Conservation (phyloP, 35 echinoderm and acorn worm genomes). For the Apostichopus japonicus region DNA sequence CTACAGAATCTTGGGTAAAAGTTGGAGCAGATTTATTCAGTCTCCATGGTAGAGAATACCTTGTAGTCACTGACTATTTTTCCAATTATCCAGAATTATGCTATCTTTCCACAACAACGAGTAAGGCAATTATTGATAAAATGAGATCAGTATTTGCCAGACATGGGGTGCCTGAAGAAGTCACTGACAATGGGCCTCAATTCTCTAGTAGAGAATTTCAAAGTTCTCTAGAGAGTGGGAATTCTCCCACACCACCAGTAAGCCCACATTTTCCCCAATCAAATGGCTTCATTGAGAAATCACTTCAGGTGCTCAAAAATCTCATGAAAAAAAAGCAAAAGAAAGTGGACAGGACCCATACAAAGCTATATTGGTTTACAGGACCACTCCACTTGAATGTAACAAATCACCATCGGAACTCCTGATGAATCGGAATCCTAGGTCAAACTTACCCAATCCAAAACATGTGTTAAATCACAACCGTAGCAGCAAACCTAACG, state of each 20-base stretch:
- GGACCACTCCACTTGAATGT: slow-evolving; percentile 45
- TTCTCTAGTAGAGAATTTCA: slow-evolving; percentile 54
- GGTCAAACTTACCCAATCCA: slow-evolving; percentile 49
- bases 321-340: slow-evolving; percentile 20
- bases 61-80: slow-evolving; percentile 61
- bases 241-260: slow-evolving; percentile 57
- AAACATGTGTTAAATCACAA: background rate
- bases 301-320: slow-evolving; percentile 43
- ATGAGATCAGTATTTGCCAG: slow-evolving; percentile 54
- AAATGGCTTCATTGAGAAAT: slow-evolving; percentile 46
- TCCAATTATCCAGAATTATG: slow-evolving; percentile 65
- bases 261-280: slow-evolving; percentile 56
- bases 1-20: slow-evolving; percentile 15
- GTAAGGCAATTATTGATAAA: slow-evolving; percentile 56
- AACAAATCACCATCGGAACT: slow-evolving; percentile 57
- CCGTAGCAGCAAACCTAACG: background rate
- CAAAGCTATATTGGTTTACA: slow-evolving; percentile 41
- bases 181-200: slow-evolving; percentile 64
- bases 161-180: slow-evolving; percentile 40
- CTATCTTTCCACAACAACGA: slow-evolving; percentile 7
- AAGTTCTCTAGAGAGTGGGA: slow-evolving; percentile 56
- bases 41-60: slow-evolving; percentile 34
- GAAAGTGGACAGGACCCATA: slow-evolving; percentile 54
- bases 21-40: slow-evolving; percentile 55
- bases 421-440: slow-evolving; percentile 17